Percentiles rank a stretch among this genome's conserved stretches.
These are phyloP conservation scores for Aricia agestis DNA, from an alignment of 1,140 invertebrate species.

Conservation along the genomic window DNA sequence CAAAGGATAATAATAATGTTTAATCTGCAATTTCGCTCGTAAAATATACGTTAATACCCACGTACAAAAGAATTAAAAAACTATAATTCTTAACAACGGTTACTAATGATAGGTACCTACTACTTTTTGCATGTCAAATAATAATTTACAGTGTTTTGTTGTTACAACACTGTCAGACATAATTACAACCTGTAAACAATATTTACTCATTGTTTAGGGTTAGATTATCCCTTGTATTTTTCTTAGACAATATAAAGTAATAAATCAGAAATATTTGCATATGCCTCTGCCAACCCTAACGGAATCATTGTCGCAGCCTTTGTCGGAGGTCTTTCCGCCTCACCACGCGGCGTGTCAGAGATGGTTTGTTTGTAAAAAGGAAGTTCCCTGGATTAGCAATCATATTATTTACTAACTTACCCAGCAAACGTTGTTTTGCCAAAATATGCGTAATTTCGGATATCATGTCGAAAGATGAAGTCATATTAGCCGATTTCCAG, in stretches of 20 bases:
- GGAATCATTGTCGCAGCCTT: slow-evolving; percentile 65
- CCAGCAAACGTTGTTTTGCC: not conserved
- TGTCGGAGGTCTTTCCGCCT: slow-evolving; percentile 66
- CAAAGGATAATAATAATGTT: no score
- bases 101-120: no score
- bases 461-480: no score
- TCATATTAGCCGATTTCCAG: no score
- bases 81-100: no score
- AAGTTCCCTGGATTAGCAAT: not conserved
- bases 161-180: not conserved
- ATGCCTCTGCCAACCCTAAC: slow-evolving; percentile 46
- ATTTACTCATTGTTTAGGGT: not conserved
- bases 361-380: slow-evolving; percentile 25
- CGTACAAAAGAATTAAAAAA: no score
- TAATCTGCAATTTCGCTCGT: no score
- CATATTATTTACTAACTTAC: not conserved
- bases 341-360: slow-evolving; percentile 55
- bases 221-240: not conserved
- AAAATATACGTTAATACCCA: not conserved
- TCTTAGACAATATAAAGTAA: not conserved
- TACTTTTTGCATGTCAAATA: no score
- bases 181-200: not conserved
- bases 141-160: not conserved
- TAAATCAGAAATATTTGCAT: slow-evolving; percentile 22
- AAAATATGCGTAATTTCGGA: no score